A percentile compares a stretch with the other conserved stretches of the same genome.
These are phyloP conservation scores for Oryctes rhinoceros DNA, from an alignment of 1,140 invertebrate genomes.

Conservation along the genomic window DNA sequence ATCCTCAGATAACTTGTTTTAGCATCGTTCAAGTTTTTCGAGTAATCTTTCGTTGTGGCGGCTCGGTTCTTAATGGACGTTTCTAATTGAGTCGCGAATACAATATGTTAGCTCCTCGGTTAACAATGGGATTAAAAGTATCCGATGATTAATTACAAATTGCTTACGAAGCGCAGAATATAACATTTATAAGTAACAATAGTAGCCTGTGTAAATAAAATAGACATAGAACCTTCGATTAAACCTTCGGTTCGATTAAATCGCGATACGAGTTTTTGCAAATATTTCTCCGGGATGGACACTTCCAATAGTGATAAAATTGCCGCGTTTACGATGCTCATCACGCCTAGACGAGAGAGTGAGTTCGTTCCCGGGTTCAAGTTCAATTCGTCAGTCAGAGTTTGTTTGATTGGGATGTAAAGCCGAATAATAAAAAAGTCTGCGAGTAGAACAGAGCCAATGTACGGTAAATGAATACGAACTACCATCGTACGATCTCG, in stretches of 20 bases:
- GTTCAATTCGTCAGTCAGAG: conserved; percentile 7
- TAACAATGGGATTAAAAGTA: too few relatives aligned
- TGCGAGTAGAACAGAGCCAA: background rate
- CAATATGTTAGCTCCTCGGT: too few relatives aligned
- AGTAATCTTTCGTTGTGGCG: too few relatives aligned
- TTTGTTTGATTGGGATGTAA: background rate
- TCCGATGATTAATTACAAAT: too few relatives aligned
- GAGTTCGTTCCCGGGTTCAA: background rate
- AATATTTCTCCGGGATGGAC: background rate
- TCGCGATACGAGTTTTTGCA: background rate
- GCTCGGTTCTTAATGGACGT: too few relatives aligned
- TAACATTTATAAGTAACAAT: too few relatives aligned
- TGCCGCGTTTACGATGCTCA: background rate
- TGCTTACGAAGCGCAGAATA: too few relatives aligned
- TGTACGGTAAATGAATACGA: background rate
- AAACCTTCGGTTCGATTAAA: background rate
- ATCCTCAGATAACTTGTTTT: too few relatives aligned
- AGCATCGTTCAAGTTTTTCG: too few relatives aligned
- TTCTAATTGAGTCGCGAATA: too few relatives aligned
- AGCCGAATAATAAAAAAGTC: background rate
- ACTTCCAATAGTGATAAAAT: background rate
- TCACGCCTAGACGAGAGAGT: conserved; percentile 10
- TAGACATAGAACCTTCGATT: background rate
- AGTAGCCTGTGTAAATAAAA: too few relatives aligned
- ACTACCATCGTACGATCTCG: background rate